phyloP scores from a whole-genome alignment of 2,888 invertebrate genomes.

The Escarpia spicata region DNA sequence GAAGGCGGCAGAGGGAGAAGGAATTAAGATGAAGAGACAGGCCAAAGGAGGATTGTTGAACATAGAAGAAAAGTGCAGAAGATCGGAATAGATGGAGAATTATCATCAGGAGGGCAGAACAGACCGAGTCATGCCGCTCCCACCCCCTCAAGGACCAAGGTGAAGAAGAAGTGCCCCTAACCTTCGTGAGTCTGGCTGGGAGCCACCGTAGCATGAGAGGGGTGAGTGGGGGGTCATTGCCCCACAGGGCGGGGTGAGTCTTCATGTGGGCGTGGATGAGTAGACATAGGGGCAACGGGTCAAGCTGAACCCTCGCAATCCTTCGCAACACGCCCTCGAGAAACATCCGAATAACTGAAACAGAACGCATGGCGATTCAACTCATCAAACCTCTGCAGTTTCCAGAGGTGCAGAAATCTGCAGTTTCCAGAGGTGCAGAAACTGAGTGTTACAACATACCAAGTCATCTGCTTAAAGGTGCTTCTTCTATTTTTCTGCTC shows the following conservation, averaged over 20 bases:
- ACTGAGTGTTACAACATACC: too few relatives aligned
- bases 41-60: too few relatives aligned
- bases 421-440: neutral
- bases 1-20: too few relatives aligned
- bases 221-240: neutral
- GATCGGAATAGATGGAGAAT: too few relatives aligned
- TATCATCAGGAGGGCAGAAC: too few relatives aligned
- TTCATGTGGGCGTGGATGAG: slow-evolving; percentile 20
- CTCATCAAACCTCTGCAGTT: neutral
- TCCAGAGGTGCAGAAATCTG: neutral
- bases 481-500: too few relatives aligned
- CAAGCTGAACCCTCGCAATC: slow-evolving; percentile 20
- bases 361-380: neutral
- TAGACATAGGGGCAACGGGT: slow-evolving; percentile 29
- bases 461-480: too few relatives aligned
- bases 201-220: neutral
- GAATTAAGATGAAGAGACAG: too few relatives aligned
- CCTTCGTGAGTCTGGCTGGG: neutral
- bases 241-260: slow-evolving; percentile 17
- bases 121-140: too few relatives aligned
- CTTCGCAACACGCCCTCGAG: slow-evolving; percentile 20
- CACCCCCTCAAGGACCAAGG: too few relatives aligned
- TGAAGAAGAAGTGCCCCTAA: neutral
- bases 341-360: neutral
- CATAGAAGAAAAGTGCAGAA: too few relatives aligned